A percentile compares a stretch with the other conserved stretches of the same genome.
These are phyloP conservation scores for Ptychoptera contaminata DNA, from an alignment of 2,888 invertebrate species.

Conservation along the genomic window DNA sequence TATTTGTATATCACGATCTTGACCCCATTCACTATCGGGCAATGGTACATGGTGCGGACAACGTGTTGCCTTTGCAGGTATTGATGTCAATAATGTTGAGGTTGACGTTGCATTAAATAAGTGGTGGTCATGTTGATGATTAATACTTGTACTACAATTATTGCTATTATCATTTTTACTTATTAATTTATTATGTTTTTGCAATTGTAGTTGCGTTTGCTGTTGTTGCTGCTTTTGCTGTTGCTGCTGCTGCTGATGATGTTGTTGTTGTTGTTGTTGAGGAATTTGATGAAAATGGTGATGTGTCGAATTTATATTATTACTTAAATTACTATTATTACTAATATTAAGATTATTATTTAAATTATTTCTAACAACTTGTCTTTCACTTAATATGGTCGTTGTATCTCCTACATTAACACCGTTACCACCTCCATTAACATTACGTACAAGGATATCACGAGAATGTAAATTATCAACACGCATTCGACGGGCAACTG, in stretches of 20 bases:
- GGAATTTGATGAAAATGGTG: conserved; percentile 13
- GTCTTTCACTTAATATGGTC: conserved; percentile 15
- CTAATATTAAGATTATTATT: no score
- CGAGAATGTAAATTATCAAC: conserved; percentile 27
- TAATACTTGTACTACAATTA: background rate
- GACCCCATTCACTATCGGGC: conserved; percentile 49
- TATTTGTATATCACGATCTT: conserved; percentile 42
- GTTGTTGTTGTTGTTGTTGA: conserved; percentile 5
- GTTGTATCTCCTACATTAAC: conserved; percentile 9
- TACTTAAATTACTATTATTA: no score
- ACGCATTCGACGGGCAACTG: conserved; percentile 30
- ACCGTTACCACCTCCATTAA: background rate
- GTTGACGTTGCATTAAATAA: conserved; percentile 12
- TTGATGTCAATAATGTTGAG: conserved; percentile 1
- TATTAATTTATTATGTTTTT: conserved; percentile 7
- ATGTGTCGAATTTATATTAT: conserved; percentile 1
- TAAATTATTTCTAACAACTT: conserved; percentile 14
- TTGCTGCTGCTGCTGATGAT: conserved; percentile 12
- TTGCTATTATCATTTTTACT: background rate
- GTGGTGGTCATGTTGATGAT: background rate
- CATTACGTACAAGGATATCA: conserved; percentile 21
- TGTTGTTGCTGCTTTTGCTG: conserved; percentile 16
- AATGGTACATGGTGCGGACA: conserved; percentile 48
- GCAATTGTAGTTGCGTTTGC: conserved; percentile 16
- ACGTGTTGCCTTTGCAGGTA: conserved; percentile 14